Evolutionary conservation across 2,113 vertebrate species (phyloP), one percentile per base, ranked within the genome.

Genomic region (Dunckerocampus dactyliophorus): DNA sequence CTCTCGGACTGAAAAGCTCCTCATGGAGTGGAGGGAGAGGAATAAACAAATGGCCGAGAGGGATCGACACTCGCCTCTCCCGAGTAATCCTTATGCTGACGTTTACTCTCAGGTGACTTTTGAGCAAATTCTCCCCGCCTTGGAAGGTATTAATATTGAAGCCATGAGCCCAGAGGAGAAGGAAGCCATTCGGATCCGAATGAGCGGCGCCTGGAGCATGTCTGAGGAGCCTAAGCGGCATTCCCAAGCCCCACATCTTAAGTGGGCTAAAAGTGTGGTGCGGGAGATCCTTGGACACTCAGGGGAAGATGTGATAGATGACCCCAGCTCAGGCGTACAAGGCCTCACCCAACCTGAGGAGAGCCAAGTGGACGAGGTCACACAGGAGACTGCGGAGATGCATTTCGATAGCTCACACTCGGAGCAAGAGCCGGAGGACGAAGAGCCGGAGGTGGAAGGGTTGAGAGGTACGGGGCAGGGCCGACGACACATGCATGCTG

Each of bases 231-330:
- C 76, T 24, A 91, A 88, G 59, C 72, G 74, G 3, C 77, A 82
- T 58, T 90, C 89, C 47, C 85, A 88, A 73, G 80, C 88, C 22
- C 85, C 90, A 8, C 90, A 91, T 62, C 75, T 91, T 19, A 89
- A 86, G 76, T 91, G 89, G 89, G 90, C 90, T 63, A 88, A 83
- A 65, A 79, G 62, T 20, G 80, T 90, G 17, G 59, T 91, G 17
- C 71, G 55, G 2, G 83, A 88, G 74, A 89, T 90, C 64, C 67
- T 91, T 51, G 89, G 84, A 57, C 22, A 59, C 31, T 81, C 85
- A 0, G 87, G 84, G 2, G 85, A 84, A 4, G n/a, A 63, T 1
- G 2, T 10, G 11, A 15, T 47, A 2, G 72, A 67, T 1, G 65
- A 79, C 43, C 51, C 69, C 3, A 43, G n/a, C 7, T 8, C 55